These are phyloP conservation scores for Halictus rubicundus DNA, from an alignment of 1,140 invertebrate genomes.

Conservation along the genomic window DNA sequence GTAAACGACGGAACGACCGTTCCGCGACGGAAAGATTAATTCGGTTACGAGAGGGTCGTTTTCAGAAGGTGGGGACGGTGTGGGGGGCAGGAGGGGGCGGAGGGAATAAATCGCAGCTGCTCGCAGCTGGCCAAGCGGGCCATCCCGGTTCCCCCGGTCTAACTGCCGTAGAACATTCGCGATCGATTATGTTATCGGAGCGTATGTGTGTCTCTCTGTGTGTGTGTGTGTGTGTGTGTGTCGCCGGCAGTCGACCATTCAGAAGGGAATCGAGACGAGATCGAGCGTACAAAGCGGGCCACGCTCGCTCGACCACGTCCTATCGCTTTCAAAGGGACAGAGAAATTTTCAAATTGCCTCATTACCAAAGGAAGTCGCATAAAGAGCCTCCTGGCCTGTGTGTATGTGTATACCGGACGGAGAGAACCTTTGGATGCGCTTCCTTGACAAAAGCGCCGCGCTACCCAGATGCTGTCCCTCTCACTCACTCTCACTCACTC, in stretches of 20 bases:
- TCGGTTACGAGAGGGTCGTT: background rate
- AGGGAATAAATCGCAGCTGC: background rate
- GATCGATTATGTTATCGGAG: conserved; percentile 43
- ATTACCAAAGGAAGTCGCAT: too few species aligned
- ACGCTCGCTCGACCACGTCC: conserved; percentile 31
- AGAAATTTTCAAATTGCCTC: conserved; percentile 6
- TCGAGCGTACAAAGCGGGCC: conserved; percentile 29
- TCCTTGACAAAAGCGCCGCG: too few species aligned
- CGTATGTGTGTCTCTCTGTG: background rate
- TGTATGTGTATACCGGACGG: too few species aligned
- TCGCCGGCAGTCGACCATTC: background rate
- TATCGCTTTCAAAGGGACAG: conserved; percentile 36
- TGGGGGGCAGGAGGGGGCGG: too few species aligned
- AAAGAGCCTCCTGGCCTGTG: too few species aligned
- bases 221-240: too few species aligned
- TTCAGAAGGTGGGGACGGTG: background rate
- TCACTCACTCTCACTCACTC: too few species aligned
- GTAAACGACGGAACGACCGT: background rate
- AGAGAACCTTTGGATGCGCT: too few species aligned
- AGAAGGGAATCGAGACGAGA: conserved; percentile 17
- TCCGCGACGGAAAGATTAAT: background rate
- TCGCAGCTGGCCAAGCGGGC: background rate
- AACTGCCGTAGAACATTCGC: conserved; percentile 17
- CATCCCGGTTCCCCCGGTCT: background rate
- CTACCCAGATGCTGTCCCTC: too few species aligned